A percentile compares a stretch with the other conserved stretches of the same genome.
Conservation (phyloP, 2,888 invertebrate genomes). For the Ophioninae sp. region DNA sequence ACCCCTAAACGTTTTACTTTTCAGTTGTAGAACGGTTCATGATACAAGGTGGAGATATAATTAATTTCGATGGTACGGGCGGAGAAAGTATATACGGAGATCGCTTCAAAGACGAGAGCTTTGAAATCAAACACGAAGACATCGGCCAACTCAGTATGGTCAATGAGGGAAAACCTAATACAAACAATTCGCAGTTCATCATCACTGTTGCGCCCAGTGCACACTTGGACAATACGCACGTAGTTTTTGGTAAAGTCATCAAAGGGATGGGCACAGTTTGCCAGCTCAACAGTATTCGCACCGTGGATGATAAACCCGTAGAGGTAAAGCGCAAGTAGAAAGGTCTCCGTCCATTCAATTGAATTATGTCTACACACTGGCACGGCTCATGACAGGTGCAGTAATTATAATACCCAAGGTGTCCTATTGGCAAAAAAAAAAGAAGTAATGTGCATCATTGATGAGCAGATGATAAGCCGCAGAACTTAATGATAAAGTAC, state of each 20-base stretch:
- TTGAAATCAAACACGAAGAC: slow-evolving; percentile 85
- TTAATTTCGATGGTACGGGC: slow-evolving; percentile 91
- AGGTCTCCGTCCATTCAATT: not conserved
- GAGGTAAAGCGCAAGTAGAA: slow-evolving; percentile 81
- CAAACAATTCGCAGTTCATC: slow-evolving; percentile 98
- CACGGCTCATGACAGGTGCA: not conserved
- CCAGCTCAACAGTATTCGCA: slow-evolving; percentile 86
- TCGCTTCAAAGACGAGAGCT: slow-evolving; percentile 95
- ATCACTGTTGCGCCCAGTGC: slow-evolving; percentile 89
- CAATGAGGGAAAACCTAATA: slow-evolving; percentile 89
- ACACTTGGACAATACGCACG: slow-evolving; percentile 91
- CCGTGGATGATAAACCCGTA: slow-evolving; percentile 84
- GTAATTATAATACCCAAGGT: not conserved
- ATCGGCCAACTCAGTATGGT: slow-evolving; percentile 90
- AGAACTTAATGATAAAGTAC: not conserved
- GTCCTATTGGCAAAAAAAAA: not conserved
- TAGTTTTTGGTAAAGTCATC: slow-evolving; percentile 91
- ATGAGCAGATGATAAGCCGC: not conserved
- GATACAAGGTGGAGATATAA: slow-evolving; percentile 92
- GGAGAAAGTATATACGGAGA: slow-evolving; percentile 98
- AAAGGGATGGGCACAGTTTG: slow-evolving; percentile 88
- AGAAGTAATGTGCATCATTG: not conserved
- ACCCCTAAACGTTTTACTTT: not conserved
- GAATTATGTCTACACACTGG: not conserved
- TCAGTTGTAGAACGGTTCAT: slow-evolving; percentile 93